Conservation (phyloP, 1,140 invertebrate genomes). For the Heterodera carotae region DNA sequence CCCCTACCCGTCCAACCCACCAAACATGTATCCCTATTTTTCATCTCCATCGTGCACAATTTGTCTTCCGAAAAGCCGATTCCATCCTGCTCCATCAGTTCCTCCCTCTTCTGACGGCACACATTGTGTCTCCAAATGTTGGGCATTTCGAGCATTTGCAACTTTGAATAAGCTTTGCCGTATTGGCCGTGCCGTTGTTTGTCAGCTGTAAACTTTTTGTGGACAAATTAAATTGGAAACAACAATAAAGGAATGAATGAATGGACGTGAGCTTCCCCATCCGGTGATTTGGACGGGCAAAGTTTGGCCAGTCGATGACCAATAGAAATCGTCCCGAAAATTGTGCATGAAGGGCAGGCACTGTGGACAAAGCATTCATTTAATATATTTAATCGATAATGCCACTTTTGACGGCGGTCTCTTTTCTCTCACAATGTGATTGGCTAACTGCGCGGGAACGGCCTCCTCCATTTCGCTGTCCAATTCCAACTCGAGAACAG, state of each 20-base stretch:
- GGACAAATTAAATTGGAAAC: background rate
- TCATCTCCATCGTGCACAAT: conserved; percentile 12
- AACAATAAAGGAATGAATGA: background rate
- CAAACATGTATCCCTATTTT: background rate
- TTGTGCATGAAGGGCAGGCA: background rate
- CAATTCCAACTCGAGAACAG: conserved; percentile 14
- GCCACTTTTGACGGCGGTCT: too few species aligned
- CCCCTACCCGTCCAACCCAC: too few species aligned
- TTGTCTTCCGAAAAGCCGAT: background rate
- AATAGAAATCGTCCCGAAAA: background rate
- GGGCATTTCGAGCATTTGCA: conserved; percentile 4
- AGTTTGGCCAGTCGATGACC: background rate
- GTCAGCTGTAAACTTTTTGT: background rate
- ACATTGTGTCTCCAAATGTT: conserved; percentile 10
- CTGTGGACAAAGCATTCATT: too few species aligned
- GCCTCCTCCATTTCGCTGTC: background rate
- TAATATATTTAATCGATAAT: too few species aligned
- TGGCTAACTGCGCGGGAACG: conserved; percentile 12
- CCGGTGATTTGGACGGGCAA: background rate
- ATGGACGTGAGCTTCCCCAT: conserved; percentile 8
- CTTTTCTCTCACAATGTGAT: conserved; percentile 14
- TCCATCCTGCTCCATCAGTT: background rate
- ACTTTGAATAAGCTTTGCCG: background rate
- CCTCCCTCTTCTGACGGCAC: background rate
- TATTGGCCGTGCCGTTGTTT: background rate